Conservation (phyloP, 64 coral and sea anemone genomes). For the Pocillopora verrucosa region DNA sequence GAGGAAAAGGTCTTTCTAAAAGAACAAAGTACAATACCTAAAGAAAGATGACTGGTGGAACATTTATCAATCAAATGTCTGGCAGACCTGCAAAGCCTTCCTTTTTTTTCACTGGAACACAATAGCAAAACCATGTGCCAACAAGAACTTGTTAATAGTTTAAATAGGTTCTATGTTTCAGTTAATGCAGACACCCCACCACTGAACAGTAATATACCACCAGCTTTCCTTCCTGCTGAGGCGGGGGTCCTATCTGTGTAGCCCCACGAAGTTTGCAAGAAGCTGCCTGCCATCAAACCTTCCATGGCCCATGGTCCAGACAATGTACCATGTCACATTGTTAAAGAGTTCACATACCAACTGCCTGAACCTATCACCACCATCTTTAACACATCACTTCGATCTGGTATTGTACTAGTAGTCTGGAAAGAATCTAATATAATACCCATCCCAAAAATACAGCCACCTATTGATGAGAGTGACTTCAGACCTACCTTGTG, state of each 20-base stretch:
- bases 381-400: constrained; percentile 51
- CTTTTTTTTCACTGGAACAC: neutral
- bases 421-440: constrained; percentile 63
- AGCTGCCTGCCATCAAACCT: constrained; percentile 2
- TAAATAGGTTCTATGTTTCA: constrained; percentile 27
- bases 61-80: constrained; percentile 40
- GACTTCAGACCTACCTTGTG: constrained; percentile 38
- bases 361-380: constrained; percentile 49
- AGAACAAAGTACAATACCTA: no score
- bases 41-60: no score
- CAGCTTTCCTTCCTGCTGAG: constrained; percentile 36
- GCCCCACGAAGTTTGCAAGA: constrained; percentile 23
- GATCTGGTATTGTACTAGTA: constrained; percentile 4
- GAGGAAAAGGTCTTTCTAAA: no score
- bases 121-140: neutral
- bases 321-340: constrained; percentile 29
- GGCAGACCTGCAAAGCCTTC: neutral
- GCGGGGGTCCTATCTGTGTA: neutral
- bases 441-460: constrained; percentile 50
- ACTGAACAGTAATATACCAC: constrained; percentile 9
- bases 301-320: constrained; percentile 33
- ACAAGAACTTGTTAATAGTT: constrained; percentile 27
- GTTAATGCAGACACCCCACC: constrained; percentile 45
- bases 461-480: constrained; percentile 33
- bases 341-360: constrained; percentile 58